Evolutionary conservation across 2,797 vertebrate genomes (phyloP), one percentile per base, ranked within the genome.

Genomic region (Melanotaenia boesemani): DNA sequence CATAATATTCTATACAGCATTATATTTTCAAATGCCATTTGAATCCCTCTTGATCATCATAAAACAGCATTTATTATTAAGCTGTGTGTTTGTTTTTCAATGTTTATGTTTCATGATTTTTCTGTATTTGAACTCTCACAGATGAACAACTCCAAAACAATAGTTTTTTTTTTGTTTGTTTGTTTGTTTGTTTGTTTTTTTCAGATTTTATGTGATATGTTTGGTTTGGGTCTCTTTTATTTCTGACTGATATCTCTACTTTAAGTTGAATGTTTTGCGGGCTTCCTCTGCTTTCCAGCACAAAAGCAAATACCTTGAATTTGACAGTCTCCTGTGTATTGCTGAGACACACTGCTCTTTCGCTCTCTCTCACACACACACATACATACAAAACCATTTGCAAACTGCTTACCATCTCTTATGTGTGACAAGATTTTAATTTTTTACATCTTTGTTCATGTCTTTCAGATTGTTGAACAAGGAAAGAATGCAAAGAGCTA

Each of bases 401-500:
- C 56, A 61, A 4, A 50, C 2, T 5, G 36, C 10, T 20, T 57
- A 72, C 70, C 39, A 30, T 67, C 36, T 63, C 32, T 76, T 56
- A 34, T 77, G 52, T 72, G 30, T 71, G 22, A 48, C 72, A 41
- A 28, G 24, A 28, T 34, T 80, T 85, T 87, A 24, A 81, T 73
- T 66, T n/a, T 70, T 44, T 36, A 0, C 70, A 55, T 85, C 52
- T 81, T 32, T 82, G 66, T 67, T 63, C 86, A 82, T 92, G 32
- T 89, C 66, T 95, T 95, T 11, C 90, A 99, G 98, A 98, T 99
- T 74, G 94, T 98, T 70, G 96, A 96, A 72, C 94, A 98, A 76
- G 97, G 97, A 80, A 99, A 99, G 92, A 98, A 99, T 13, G 96
- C 97, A 66, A 98, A 98, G 22, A 98, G 97, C 60, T 99, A 99